Conservation (phyloP, 2,888 invertebrate species). For the Kryphioiulus occultus region DNA sequence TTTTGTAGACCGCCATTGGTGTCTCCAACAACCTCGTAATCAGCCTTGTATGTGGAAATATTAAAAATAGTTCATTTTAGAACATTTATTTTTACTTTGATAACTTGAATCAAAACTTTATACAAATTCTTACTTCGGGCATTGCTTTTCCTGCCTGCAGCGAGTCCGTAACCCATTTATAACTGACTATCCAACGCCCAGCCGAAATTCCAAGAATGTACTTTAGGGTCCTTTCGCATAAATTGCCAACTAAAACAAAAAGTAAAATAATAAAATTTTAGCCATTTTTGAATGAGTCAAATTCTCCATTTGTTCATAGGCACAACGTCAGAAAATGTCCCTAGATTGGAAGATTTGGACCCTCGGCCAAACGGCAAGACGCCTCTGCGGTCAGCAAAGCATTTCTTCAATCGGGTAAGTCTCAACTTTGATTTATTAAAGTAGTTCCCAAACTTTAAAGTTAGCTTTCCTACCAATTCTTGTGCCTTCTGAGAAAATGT, state of each 20-base stretch:
- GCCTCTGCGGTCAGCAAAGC: background rate
- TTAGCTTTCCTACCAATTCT: background rate
- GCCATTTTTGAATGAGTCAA: background rate
- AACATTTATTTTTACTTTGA: background rate
- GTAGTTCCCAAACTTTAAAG: background rate
- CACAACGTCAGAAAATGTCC: background rate
- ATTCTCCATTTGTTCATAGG: background rate
- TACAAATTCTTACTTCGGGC: background rate
- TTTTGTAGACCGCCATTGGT: background rate
- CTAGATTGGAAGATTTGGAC: background rate
- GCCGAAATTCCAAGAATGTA: slow-evolving; percentile 33
- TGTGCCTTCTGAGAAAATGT: background rate
- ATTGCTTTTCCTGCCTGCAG: background rate
- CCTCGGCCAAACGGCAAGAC: background rate
- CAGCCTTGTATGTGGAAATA: background rate
- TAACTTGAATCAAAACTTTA: background rate
- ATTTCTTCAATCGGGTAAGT: background rate
- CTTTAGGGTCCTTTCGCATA: slow-evolving; percentile 44
- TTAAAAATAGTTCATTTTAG: background rate
- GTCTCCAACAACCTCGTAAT: slow-evolving; percentile 49
- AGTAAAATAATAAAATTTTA: background rate
- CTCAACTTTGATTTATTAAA: background rate
- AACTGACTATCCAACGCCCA: background rate
- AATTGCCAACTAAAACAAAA: background rate
- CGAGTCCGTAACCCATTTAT: slow-evolving; percentile 41